phyloP scores from a whole-genome alignment of 1,140 invertebrate species.

The Pollicipes pollicipes region DNA sequence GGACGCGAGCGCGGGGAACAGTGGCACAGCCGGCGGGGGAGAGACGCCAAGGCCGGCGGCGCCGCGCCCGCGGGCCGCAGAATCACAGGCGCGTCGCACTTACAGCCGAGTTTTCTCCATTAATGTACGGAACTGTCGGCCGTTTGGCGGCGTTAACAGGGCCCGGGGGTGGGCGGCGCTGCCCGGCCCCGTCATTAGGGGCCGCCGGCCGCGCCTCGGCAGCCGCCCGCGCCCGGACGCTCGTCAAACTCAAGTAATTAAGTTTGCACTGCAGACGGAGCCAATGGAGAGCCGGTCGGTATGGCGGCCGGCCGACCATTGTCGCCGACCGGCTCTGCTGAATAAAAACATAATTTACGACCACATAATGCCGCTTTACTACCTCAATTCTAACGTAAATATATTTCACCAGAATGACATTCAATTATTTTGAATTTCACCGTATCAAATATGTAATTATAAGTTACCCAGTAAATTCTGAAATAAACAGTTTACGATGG shows the following conservation, averaged over 20 bases:
- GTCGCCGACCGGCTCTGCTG: background rate
- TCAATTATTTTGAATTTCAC: background rate
- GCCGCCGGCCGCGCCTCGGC: no score
- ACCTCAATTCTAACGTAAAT: background rate
- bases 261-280: background rate
- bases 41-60: no score
- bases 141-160: no score
- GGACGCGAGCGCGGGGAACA: no score
- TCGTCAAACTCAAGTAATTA: background rate
- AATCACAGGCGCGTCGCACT: no score
- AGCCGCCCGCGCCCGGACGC: no score
- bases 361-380: background rate
- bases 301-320: background rate
- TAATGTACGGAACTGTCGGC: no score
- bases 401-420: conserved; percentile 2
- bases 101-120: no score
- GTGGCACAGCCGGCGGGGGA: no score
- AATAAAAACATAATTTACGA: conserved; percentile 1
- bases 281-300: background rate
- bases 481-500: background rate
- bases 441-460: background rate
- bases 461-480: background rate
- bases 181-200: no score
- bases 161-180: no score
- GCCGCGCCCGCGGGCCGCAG: no score